Evolutionary conservation across 2,797 vertebrate genomes (phyloP), one percentile per base, ranked within the genome.

Genomic region (Channa striata): DNA sequence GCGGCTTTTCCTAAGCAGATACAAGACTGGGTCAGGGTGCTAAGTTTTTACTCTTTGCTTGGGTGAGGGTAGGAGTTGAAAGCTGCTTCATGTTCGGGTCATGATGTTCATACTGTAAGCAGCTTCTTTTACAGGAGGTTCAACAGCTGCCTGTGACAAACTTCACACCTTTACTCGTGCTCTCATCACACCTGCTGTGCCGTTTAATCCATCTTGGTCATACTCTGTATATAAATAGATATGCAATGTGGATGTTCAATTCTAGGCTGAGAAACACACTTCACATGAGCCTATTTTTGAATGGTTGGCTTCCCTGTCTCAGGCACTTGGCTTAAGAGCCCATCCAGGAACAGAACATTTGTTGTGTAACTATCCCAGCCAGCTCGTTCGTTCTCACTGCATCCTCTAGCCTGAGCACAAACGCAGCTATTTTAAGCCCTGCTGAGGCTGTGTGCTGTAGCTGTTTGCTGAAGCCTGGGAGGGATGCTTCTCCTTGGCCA

Each of bases 341-440:
- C 59, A 40, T 78, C 72, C 74, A 72, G 71, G 63, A 79, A 68
- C 46, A 42, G 49, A 86, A 86, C 70, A 83, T 88, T 87, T 86
- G 82, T 91, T 90, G 84, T 90, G 73, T 65, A 90, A 91, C 78
- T 78, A 82, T 80, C 75, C 64, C 69, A 77, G 86, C 85, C 81
- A 85, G 84, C 77, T 84, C 77, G 72, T 69, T 82, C 17, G 6
- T 81, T 78, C 77, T 79, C 56, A 33, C 84, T 68, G 71, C 84
- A 75, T 85, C 85, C 78, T 80, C 73, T 72, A 20, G 77, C 71
- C 67, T 81, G 72, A 89, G 59, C 78, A 85, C 84, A 90, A 89
- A 83, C 75, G 40, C 73, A 20, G 57, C 90, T 93, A 93, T 93
- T 92, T 93, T 92, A 91, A 88, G 86, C 82, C 65, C 77, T 21